Conservation (phyloP, 2,797 vertebrate species). For the Mormyrops boulengeri region DNA sequence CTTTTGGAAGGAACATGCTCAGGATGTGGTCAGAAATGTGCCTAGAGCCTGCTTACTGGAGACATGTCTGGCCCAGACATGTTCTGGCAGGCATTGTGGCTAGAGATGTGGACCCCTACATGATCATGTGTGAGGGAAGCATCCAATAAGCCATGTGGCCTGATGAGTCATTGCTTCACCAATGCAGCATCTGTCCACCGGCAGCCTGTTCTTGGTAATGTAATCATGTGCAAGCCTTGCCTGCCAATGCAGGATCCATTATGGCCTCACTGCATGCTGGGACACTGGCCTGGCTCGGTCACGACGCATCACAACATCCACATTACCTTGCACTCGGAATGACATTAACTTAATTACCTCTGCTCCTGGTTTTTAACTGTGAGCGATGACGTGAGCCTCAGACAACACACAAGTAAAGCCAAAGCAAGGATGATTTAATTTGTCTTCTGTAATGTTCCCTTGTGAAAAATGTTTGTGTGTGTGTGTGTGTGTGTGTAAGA, state of each 20-base stretch:
- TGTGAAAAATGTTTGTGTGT: constrained; percentile 5
- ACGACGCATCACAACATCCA: constrained; percentile 8
- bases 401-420: background rate
- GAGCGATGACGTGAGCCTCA: background rate
- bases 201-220: constrained; percentile 44
- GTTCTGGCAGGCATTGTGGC: background rate
- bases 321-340: background rate
- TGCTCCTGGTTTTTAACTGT: constrained; percentile 2
- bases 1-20: background rate
- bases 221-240: constrained; percentile 36
- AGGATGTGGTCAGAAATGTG: background rate
- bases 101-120: background rate
- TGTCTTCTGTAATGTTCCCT: background rate
- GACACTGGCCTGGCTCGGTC: constrained; percentile 23
- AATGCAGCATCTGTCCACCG: constrained; percentile 24
- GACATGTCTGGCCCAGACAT: background rate
- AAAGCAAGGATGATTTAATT: background rate
- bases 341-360: constrained; percentile 20
- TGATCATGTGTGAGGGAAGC: background rate
- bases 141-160: background rate
- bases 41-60: background rate
- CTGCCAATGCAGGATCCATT: constrained; percentile 34
- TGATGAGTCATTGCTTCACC: constrained; percentile 25
- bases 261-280: constrained; percentile 44
- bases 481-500: background rate